A percentile compares a stretch with the other conserved stretches of the same genome.
Evolutionary conservation across 2,113 vertebrate genomes (phyloP).

Genomic region (Catharus bicknelli): DNA sequence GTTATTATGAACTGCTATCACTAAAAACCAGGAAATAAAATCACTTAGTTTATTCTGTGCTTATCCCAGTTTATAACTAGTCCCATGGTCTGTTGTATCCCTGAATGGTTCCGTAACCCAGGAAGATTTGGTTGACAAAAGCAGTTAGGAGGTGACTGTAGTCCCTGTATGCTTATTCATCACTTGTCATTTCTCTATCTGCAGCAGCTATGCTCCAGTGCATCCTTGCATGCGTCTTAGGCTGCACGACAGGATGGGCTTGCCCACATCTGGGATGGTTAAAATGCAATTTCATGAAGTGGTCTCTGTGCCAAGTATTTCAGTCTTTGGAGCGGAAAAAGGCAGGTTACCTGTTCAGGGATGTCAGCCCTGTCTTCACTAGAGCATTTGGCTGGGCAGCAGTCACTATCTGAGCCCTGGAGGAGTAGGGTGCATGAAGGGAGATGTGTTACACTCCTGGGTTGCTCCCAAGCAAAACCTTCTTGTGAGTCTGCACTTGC

Average conservation of each 20-base stretch:
- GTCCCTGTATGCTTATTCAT: background rate
- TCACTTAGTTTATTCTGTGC: background rate
- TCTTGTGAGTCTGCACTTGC: background rate
- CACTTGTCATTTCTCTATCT: background rate
- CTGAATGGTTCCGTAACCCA: background rate
- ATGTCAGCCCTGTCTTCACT: background rate
- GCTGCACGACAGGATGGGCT: fast-evolving
- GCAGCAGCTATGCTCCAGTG: background rate
- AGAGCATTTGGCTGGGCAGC: background rate
- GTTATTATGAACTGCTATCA: background rate
- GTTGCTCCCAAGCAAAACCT: background rate
- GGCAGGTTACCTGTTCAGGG: background rate
- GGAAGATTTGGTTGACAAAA: background rate
- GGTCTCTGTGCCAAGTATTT: background rate
- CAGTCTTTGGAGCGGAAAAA: background rate
- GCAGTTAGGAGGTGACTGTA: background rate
- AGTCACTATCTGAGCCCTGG: background rate
- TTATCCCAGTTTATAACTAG: background rate
- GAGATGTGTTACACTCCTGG: background rate
- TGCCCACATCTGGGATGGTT: background rate
- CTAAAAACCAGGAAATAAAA: background rate
- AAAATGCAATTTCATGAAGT: background rate
- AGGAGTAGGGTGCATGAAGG: background rate
- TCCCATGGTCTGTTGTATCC: background rate
- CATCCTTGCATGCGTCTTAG: fast-evolving